These are phyloP conservation scores for Triplophysa dalaica DNA, from an alignment of 2,113 vertebrate genomes.

Conservation along the genomic window DNA sequence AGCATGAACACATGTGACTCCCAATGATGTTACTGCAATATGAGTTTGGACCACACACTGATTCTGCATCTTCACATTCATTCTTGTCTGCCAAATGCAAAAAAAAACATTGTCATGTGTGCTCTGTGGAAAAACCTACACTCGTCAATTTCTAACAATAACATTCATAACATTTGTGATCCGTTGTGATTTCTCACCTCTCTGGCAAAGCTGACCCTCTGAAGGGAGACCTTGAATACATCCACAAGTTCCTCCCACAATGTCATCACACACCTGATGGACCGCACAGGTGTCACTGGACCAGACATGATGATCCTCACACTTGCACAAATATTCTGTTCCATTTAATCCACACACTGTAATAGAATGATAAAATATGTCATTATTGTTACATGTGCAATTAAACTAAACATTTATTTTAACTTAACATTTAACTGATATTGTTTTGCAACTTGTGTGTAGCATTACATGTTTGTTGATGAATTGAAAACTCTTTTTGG, in stretches of 20 bases:
- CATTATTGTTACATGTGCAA: no score
- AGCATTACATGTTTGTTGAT: no score
- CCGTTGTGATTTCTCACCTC: conserved; percentile 17
- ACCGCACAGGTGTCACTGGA: conserved; percentile 52
- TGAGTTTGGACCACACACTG: conserved; percentile 31
- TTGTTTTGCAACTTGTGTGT: no score
- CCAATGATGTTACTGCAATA: conserved; percentile 24
- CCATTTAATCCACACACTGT: not conserved
- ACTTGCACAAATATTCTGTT: conserved; percentile 43
- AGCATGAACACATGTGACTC: conserved; percentile 55
- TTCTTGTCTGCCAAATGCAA: conserved; percentile 15
- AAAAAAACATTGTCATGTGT: no score
- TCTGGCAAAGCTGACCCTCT: conserved; percentile 26
- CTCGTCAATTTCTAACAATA: conserved; percentile 21
- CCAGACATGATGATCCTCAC: conserved; percentile 53
- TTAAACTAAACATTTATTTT: not conserved
- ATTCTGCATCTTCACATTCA: not conserved
- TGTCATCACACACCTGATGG: conserved; percentile 50
- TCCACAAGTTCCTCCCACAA: conserved; percentile 36
- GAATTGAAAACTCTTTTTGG: no score
- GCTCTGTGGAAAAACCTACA: not conserved
- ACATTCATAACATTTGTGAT: conserved; percentile 13
- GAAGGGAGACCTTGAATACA: conserved; percentile 52
- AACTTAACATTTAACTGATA: no score
- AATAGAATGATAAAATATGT: not conserved